phyloP scores from a whole-genome alignment of 2,888 invertebrate species.

The Geotrupes spiniger region DNA sequence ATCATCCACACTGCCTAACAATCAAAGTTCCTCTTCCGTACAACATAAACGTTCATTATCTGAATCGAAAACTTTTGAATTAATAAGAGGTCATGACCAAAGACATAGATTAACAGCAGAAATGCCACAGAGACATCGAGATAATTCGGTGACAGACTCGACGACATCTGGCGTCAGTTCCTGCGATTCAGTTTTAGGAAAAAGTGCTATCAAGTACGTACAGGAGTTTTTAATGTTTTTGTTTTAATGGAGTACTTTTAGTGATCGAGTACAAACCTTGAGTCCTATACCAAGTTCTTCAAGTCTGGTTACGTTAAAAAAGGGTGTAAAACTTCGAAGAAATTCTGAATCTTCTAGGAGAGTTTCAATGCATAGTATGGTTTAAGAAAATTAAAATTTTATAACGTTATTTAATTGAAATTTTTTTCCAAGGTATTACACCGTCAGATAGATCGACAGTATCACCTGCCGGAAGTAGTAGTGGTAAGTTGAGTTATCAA shows the following conservation, averaged over 20 bases:
- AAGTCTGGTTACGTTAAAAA: constrained; percentile 54
- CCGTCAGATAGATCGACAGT: constrained; percentile 55
- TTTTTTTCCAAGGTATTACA: constrained; percentile 47
- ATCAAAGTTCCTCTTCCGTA: constrained; percentile 49
- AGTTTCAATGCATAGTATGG: constrained; percentile 59
- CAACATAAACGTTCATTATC: constrained; percentile 65
- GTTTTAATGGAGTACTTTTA: constrained; percentile 39
- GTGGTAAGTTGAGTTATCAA: constrained; percentile 63
- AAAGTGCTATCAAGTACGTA: constrained; percentile 53
- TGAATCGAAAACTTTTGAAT: constrained; percentile 69
- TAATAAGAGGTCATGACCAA: constrained; percentile 47
- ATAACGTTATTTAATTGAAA: not conserved
- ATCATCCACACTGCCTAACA: constrained; percentile 58
- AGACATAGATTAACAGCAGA: constrained; percentile 24
- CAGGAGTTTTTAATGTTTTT: not conserved
- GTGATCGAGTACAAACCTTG: constrained; percentile 73
- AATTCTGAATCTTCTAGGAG: constrained; percentile 55
- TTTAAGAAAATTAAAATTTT: constrained; percentile 6
- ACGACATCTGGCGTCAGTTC: constrained; percentile 81
- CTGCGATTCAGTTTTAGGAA: constrained; percentile 69
- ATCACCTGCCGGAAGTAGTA: constrained; percentile 54
- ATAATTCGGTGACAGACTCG: constrained; percentile 68
- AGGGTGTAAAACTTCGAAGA: constrained; percentile 43
- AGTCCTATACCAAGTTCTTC: constrained; percentile 88
- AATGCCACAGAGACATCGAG: constrained; percentile 54